Base-by-base conservation (phyloP, 1,140 invertebrate genomes). In the Mamestra configurata region DNA sequence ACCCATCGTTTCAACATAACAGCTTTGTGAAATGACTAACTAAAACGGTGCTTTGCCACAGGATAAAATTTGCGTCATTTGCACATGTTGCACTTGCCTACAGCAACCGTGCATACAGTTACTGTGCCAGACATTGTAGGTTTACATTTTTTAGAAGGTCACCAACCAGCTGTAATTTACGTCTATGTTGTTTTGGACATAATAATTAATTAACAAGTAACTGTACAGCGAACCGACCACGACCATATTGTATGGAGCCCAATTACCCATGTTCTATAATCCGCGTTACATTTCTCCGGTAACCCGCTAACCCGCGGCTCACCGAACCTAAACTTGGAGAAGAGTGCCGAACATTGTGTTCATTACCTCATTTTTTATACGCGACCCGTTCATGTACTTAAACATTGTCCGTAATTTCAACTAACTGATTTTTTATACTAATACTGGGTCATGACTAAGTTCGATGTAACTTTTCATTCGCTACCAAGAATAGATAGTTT, bases 301-400 rank as follows among this genome's bases (percentile, higher is more conserved):
- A 90, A 90, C 90, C 89, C 81, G 87, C 85, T 92, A 87, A 92
- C 91, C 91, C 84, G 81, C 72, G 53, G 59, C 81, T 46, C 70
- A 64, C 46, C 73, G 68, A 72, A 82, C 76, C 79, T 75, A 85
- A 78, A 68, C 72, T 86, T 88, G 84, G 79, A 66, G 61, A 73
- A 70, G 78, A 83, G 68, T 77, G 70, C 61, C 79, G 78, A 75
- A 82, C 83, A 84, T 85, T 82, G 82, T 82, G 61, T 89, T 85
- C 84, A 77, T 91, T 90, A 84, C 90, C 89, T 90, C 86, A 86
- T 87, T 89, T 89, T 89, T 89, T 88, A 75, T 84, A 79, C 24
- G 77, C 77, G 27, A 79, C 59, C 57, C 72, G 68, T 53, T 82
- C 37, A 57, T 75, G 72, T 75, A 51, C 75, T 53, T 57, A 73